These are phyloP conservation scores for Penaeus monodon DNA, from an alignment of 2,888 invertebrate genomes.

Conservation along the genomic window DNA sequence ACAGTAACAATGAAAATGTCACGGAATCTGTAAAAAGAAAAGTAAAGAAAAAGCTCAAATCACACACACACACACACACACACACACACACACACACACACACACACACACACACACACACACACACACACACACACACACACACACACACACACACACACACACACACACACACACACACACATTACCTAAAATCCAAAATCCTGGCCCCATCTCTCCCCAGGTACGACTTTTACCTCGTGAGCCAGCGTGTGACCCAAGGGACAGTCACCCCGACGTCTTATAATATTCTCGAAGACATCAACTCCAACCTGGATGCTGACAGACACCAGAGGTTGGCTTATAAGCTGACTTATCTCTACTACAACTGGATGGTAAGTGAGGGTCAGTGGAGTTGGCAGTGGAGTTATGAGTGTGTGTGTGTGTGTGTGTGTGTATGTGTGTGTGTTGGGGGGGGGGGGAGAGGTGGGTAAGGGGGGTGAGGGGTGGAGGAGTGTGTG, in stretches of 20 bases:
- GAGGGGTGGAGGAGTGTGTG: no score
- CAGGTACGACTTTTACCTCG: conserved; percentile 90
- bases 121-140: no score
- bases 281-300: conserved; percentile 88
- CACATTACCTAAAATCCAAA: not conserved
- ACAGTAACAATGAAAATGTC: not conserved
- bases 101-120: no score
- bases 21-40: not conserved
- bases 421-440: no score
- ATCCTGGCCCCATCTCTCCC: not conserved
- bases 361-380: conserved; percentile 88
- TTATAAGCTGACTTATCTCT: conserved; percentile 89
- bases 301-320: conserved; percentile 75
- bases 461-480: no score
- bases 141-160: no score
- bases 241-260: conserved; percentile 87
- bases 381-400: not conserved
- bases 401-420: not conserved
- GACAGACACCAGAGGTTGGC: conserved; percentile 86
- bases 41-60: no score
- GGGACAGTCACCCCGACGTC: conserved; percentile 93
- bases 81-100: no score
- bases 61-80: no score
- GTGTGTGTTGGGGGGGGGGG: no score
- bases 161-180: no score